A percentile compares a stretch with the other conserved stretches of the same genome.
Evolutionary conservation across 2,888 invertebrate species (phyloP).

Genomic region (Drosophila siamana): DNA sequence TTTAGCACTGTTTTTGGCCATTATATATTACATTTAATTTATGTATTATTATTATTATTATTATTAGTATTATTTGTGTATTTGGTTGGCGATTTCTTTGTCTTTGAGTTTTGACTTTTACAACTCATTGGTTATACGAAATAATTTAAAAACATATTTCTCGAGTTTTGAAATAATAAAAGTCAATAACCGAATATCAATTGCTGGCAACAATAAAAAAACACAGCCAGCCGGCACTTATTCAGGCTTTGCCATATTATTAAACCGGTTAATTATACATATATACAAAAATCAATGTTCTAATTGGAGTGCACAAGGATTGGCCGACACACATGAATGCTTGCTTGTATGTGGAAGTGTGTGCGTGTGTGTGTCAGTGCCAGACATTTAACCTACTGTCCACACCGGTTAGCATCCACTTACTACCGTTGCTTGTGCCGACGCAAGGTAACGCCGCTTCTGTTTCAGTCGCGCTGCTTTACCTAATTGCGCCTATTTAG

Average conservation of each 20-base stretch:
- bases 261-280: slow-evolving; percentile 63
- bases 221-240: slow-evolving; percentile 1
- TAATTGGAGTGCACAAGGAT: slow-evolving; percentile 18
- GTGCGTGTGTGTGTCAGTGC: slow-evolving; percentile 14
- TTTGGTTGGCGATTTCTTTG: not conserved
- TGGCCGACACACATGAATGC: not conserved
- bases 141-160: slow-evolving; percentile 11
- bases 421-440: slow-evolving; percentile 17
- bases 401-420: slow-evolving; percentile 28
- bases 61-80: not conserved
- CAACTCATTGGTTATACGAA: not conserved
- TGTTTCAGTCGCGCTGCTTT: not conserved
- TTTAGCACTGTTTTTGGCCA: no score
- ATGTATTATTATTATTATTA: not conserved
- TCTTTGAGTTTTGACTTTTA: slow-evolving; percentile 1
- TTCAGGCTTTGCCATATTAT: slow-evolving; percentile 45
- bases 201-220: not conserved
- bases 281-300: slow-evolving; percentile 15
- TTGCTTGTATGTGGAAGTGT: not conserved
- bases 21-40: no score
- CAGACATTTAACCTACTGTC: slow-evolving; percentile 17
- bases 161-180: not conserved
- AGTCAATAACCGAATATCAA: not conserved
- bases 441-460: no score
- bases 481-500: slow-evolving; percentile 32